Evolutionary conservation across 1,140 invertebrate species (phyloP), one percentile per base, ranked within the genome.

Genomic region (Bombus breviceps): DNA sequence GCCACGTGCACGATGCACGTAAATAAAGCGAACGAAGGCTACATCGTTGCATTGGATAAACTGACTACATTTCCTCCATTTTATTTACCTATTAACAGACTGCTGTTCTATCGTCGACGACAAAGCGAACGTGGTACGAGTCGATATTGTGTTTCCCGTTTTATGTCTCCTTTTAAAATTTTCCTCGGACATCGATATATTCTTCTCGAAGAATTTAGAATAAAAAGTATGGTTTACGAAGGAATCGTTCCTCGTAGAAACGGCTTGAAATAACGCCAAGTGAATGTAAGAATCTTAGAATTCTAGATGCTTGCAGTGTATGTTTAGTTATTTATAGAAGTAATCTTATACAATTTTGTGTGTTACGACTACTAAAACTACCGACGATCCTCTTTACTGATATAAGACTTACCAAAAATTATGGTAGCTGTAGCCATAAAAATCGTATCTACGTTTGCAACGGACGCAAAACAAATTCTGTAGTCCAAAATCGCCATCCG

Each of bases 1-100:
- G 64, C 64, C 74, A 69, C 43, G 73, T 41, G 64, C 73, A 43
- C 75, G 75, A 66, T 37, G 68, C 81, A 71, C 71, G 82, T 76
- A 37, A 83, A 43, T 69, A 77, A 53, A 83, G 32, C 74, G 74
- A 32, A 22, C 15, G n/a, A 77, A 41, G 8, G 39, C 80, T 28
- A 71, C 71, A 8, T 25, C 69, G 53, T 34, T 28, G 37, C 18
- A 28, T 18, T 22, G 64, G 32, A 53, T 72, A 81, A 71, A 69
- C 78, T 34, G 41, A 28, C 71, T 34, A 83, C 62, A 43, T 53
- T 69, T 83, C 53, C n/a, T 22, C 43, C 2, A 43, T 62, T 41
- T 77, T 53, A 69, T 57, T 69, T 15, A 57, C 13, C 64, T 57
- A 37, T 57, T 47, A 69, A 41, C 53, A n/a, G 13, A 2, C 25